Evolutionary conservation across 2,113 vertebrate genomes (phyloP).

Genomic region (Jacana jacana): DNA sequence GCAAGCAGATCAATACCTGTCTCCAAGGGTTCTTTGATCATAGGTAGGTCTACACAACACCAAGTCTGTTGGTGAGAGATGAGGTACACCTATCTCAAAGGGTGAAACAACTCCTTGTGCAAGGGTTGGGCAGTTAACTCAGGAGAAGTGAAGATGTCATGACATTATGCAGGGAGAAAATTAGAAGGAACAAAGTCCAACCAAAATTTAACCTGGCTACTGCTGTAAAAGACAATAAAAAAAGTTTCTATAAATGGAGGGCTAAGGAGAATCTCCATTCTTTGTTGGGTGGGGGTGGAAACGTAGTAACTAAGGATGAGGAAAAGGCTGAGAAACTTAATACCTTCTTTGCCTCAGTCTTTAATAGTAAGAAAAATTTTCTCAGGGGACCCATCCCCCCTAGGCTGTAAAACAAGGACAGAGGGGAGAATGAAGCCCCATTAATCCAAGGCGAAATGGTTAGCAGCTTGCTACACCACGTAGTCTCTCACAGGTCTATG

Average conservation of each 20-base stretch:
- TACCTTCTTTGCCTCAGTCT: background rate
- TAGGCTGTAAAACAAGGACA: background rate
- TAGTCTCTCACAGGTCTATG: background rate
- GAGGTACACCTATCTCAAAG: background rate
- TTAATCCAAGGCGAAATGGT: background rate
- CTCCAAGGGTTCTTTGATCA: background rate
- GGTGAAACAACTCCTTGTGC: accelerated
- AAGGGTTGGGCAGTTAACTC: background rate
- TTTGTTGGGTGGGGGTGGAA: background rate
- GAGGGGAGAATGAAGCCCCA: background rate
- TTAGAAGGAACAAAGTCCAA: background rate
- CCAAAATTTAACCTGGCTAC: background rate
- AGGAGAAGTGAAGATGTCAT: background rate
- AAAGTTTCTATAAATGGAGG: background rate
- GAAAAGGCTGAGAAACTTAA: background rate
- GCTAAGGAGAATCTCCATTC: background rate
- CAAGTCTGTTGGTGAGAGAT: background rate
- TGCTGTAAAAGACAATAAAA: background rate
- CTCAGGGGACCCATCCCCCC: background rate
- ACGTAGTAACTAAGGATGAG: background rate
- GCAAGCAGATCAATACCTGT: background rate
- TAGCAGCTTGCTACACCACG: background rate
- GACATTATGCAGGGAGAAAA: background rate
- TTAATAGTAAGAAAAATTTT: background rate
- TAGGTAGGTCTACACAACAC: background rate